Percentiles rank a stretch among this genome's conserved stretches.
Evolutionary conservation across 1,140 invertebrate species (phyloP).

Genomic region (Diachasma alloeum): DNA sequence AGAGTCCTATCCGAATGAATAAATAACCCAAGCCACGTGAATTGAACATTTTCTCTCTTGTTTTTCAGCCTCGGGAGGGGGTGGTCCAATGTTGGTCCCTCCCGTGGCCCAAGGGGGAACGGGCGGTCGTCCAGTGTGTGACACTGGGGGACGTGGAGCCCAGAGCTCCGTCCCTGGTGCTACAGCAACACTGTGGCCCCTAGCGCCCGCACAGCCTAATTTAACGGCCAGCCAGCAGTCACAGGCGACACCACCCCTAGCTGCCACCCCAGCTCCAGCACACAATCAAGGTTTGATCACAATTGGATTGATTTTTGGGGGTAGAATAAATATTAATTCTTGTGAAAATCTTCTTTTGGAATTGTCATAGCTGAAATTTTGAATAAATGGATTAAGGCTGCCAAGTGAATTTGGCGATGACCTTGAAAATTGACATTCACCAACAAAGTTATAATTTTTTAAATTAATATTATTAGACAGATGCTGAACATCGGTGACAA

Average conservation of each 20-base stretch:
- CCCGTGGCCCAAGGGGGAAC: constrained; percentile 58
- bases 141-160: constrained; percentile 50
- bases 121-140: constrained; percentile 55
- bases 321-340: too few species aligned
- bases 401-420: too few species aligned
- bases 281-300: constrained; percentile 61
- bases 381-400: too few species aligned
- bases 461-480: too few species aligned
- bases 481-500: too few species aligned
- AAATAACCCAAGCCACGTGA: neutral
- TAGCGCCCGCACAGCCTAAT: constrained; percentile 62
- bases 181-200: constrained; percentile 64
- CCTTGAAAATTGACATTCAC: too few species aligned
- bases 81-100: constrained; percentile 65
- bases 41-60: constrained; percentile 1
- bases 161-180: constrained; percentile 49
- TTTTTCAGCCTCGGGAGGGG: constrained; percentile 62
- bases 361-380: too few species aligned
- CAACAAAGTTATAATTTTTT: too few species aligned
- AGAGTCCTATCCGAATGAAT: neutral
- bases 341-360: too few species aligned
- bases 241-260: constrained; percentile 59
- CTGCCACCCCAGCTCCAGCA: constrained; percentile 63
- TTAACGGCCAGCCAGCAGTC: constrained; percentile 53
- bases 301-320: neutral